These are phyloP conservation scores for Acanthosepion pharaonis DNA, from an alignment of 2,888 invertebrate genomes.

Conservation along the genomic window DNA sequence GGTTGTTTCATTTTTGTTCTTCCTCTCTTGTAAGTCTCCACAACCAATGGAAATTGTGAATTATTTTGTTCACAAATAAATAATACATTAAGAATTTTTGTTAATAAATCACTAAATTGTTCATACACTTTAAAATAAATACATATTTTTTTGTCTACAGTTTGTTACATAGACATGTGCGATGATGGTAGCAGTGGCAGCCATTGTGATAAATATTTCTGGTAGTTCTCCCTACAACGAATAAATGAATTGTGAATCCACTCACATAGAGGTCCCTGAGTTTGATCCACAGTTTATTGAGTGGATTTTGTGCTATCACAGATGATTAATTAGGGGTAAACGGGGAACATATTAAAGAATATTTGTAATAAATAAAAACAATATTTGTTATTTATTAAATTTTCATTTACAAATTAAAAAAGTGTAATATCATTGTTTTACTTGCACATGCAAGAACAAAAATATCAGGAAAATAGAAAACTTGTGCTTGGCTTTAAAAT, in stretches of 20 bases:
- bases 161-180: background rate
- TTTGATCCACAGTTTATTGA: constrained; percentile 24
- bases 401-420: background rate
- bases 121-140: background rate
- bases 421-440: background rate
- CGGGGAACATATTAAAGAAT: background rate
- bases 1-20: background rate
- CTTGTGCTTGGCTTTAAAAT: background rate
- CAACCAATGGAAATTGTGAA: background rate
- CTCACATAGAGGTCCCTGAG: background rate
- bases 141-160: background rate
- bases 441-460: background rate
- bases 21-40: constrained; percentile 9
- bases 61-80: constrained; percentile 13
- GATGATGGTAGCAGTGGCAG: background rate
- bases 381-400: background rate
- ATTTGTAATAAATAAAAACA: background rate
- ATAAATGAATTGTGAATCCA: constrained; percentile 33
- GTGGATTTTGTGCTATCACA: constrained; percentile 33
- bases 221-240: background rate
- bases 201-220: background rate
- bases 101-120: background rate
- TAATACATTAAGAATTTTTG: background rate
- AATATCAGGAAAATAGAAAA: background rate
- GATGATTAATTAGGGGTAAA: constrained; percentile 1